Base-by-base conservation (phyloP, 2,113 vertebrate species). In the Prietella phreatophila region DNA sequence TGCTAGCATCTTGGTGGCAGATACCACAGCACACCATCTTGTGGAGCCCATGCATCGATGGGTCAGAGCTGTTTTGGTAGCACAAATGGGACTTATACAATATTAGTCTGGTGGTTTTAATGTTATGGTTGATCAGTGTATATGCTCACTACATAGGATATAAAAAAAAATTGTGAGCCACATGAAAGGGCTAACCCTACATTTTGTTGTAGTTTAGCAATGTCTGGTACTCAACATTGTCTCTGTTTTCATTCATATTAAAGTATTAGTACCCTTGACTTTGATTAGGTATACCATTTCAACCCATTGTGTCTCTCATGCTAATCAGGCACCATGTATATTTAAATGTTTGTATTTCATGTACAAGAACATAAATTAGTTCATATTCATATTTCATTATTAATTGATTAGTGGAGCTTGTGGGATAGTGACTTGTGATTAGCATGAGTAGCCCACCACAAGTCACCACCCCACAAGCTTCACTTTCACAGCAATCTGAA, bases 361-460 rank as follows among this genome's bases (percentile, higher is more conserved):
- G 20, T 42, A 39, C 56, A 61, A 25, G 11, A 42, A 27, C 56
- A 15, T 61, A 14, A 42, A 61, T 82, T 82, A 82, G 33, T 42
- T 61, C 36, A 33, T 82, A 61, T 82, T 61, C 58, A 61, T 82
- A 61, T 82, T 60, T 82, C n/a, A 82, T 82, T 60, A 81, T 10
- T 81, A 20, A 81, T 58, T 8, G 3, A 58, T 2, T 22, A 36
- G 36, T 36, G 36, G 1, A 36, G 36, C 36, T 36, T 36, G 36
- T 36, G 36, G 36, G 36, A 36, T 36, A 2, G 36, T 36, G 36
- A 1, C 36, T 36, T 36, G 36, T 36, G 36, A 36, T 36, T 36
- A 36, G 36, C 36, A 36, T 36, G 36, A 36, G 36, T 36, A 36
- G 36, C 56, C 55, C 58, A 42, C 14, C 56, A 61, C 33, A 39